A percentile compares a stretch with the other conserved stretches of the same genome.
Conservation (phyloP, 2,113 vertebrate species). For the Myotis lucifugus region DNA sequence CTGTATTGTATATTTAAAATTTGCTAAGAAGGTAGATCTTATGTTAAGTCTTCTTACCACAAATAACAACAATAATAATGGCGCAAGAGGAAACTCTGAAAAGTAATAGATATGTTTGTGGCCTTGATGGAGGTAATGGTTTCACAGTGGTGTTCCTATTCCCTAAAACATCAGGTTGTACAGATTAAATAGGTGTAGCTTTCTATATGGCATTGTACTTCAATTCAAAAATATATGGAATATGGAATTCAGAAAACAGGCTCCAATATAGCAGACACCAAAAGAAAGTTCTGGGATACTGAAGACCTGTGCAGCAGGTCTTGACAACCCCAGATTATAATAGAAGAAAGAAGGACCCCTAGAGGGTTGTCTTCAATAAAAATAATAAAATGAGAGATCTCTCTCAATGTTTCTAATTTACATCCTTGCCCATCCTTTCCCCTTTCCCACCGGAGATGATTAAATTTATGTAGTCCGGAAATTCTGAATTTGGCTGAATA, state of each 20-base stretch:
- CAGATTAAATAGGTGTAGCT: not conserved
- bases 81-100: not conserved
- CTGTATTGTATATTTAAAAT: not conserved
- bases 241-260: not conserved
- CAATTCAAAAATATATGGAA: not conserved
- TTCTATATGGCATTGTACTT: not conserved
- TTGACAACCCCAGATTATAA: not conserved
- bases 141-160: not conserved
- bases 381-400: not conserved
- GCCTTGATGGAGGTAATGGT: not conserved
- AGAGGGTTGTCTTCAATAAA: not conserved
- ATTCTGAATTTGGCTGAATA: not conserved
- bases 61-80: not conserved
- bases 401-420: not conserved
- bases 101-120: not conserved
- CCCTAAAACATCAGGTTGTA: not conserved
- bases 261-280: not conserved
- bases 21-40: not conserved
- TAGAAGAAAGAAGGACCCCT: not conserved
- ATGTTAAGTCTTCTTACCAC: not conserved
- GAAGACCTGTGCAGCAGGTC: not conserved
- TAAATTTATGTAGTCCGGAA: not conserved
- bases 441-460: not conserved
- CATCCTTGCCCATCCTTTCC: not conserved
- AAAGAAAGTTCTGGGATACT: not conserved